phyloP scores from a whole-genome alignment of 2,113 vertebrate species.

The Gallinago jamesoni region DNA sequence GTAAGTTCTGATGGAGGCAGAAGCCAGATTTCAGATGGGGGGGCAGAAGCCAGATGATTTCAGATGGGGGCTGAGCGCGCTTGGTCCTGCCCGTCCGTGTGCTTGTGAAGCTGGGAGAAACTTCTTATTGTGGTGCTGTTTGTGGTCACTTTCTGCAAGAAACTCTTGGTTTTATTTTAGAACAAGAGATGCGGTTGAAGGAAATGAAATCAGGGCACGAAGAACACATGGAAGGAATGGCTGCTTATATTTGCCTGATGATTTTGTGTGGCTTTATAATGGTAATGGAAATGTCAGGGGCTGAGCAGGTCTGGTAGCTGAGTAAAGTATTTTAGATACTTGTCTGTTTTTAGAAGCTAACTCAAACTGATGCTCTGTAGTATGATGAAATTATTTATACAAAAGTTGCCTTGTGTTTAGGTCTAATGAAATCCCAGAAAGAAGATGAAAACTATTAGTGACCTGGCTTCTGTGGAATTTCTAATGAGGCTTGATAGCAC shows the following conservation, averaged over 20 bases:
- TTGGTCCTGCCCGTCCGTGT: fast-evolving
- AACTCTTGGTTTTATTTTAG: background rate
- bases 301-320: background rate
- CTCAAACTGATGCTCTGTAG: background rate
- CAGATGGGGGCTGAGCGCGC: fast-evolving
- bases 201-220: background rate
- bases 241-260: background rate
- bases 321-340: background rate
- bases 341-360: background rate
- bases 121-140: background rate
- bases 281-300: background rate
- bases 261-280: background rate
- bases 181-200: background rate
- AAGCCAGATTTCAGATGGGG: no score
- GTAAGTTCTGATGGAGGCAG: background rate
- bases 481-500: background rate
- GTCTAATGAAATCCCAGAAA: background rate
- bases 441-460: background rate
- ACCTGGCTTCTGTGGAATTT: background rate
- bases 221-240: background rate
- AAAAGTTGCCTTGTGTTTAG: background rate
- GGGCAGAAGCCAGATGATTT: background rate
- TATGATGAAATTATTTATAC: background rate
- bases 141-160: background rate
- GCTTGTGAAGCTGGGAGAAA: background rate